A percentile compares a stretch with the other conserved stretches of the same genome.
These are phyloP conservation scores for Champsocephalus esox DNA, from an alignment of 2,797 vertebrate genomes.

Conservation along the genomic window DNA sequence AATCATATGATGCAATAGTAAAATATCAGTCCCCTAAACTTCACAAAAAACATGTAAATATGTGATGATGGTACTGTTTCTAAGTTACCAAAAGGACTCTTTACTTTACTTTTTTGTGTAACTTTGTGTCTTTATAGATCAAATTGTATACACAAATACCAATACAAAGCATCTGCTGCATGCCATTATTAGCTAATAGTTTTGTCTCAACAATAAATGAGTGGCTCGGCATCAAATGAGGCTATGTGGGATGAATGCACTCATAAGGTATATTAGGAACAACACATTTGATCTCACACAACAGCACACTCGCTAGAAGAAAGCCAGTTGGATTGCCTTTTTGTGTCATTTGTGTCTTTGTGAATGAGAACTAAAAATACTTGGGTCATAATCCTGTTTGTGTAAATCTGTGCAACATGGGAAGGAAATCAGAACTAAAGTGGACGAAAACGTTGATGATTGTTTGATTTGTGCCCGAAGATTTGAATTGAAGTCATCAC, in stretches of 20 bases:
- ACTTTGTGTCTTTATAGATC: background rate
- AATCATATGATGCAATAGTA: background rate
- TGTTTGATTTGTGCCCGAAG: background rate
- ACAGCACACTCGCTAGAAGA: constrained; percentile 30
- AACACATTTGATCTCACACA: background rate
- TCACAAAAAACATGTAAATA: background rate
- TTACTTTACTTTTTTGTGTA: background rate
- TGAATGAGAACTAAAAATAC: constrained; percentile 72
- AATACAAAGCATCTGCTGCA: background rate
- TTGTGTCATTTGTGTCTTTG: constrained; percentile 75
- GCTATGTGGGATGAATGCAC: background rate
- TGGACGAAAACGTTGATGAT: background rate
- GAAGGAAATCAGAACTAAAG: constrained; percentile 65
- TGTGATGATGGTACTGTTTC: background rate
- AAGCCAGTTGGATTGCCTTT: constrained; percentile 81
- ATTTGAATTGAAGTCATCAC: background rate
- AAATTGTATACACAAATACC: background rate
- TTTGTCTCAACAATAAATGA: background rate
- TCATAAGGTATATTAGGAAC: background rate
- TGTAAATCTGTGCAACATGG: constrained; percentile 70
- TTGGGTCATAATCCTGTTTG: constrained; percentile 49
- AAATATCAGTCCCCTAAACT: background rate
- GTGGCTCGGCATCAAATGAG: constrained; percentile 15
- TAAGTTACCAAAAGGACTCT: background rate
- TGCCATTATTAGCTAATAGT: background rate